Base-by-base conservation (phyloP, 2,888 invertebrate species). In the Nomada ruficornis region DNA sequence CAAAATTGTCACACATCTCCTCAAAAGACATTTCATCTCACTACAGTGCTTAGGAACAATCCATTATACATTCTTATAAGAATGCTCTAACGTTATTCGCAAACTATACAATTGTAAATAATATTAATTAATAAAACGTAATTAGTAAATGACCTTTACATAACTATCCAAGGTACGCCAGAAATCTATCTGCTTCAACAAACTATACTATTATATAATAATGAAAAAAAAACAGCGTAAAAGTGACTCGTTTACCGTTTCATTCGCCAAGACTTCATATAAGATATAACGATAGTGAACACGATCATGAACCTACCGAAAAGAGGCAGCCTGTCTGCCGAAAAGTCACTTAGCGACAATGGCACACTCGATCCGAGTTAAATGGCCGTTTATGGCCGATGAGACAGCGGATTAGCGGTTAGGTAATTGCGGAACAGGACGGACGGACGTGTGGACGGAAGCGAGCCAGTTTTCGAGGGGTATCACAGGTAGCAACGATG, bases 401-500 rank as follows among this genome's bases (percentile, higher is more conserved):
- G 78, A 71, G 74, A 70, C 67, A 76, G 77, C 75, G 77, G 73
- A 78, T 80, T 77, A 73, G 80, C 62, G 70, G 84, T 20, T 72
- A n/a, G 83, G 77, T 83, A 82, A 82, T 85, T 86, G 82, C 74
- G 69, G 74, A 78, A 72, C 70, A 63, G 55, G 54, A 13, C 70
- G 64, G 60, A 80, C 60, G 64, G 67, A 71, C 85, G 74, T 65
- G 77, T 23, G 69, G 65, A 77, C 73, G 57, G 77, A 71, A 76
- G 74, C 50, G 69, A 68, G 75, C 67, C 77, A 81, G 80, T 88
- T 88, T 84, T 88, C 85, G 76, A 63, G 73, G 80, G 78, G 70
- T 84, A 88, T 86, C 82, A 77, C 69, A 65, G 84, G 80, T 81
- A 64, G 80, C 52, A 81, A 81, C 82, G 86, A 88, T 88, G 88